Evolutionary conservation across 2,888 invertebrate species (phyloP).

Genomic region (Sinopyrophorus schimmeli): DNA sequence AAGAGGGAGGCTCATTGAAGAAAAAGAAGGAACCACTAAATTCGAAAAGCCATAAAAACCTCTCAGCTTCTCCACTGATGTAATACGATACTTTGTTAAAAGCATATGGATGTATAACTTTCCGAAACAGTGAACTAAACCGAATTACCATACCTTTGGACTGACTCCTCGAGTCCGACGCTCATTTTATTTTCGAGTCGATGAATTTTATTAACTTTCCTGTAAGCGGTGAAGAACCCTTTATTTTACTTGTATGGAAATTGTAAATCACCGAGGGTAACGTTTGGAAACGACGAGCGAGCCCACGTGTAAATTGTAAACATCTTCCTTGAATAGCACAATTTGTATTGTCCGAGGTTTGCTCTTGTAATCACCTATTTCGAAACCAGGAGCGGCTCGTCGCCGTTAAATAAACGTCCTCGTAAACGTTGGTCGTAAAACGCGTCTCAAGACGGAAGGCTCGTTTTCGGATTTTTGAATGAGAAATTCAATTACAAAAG

Average conservation of each 20-base stretch:
- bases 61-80: conserved; percentile 14
- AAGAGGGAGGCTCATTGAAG: no score
- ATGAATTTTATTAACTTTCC: no score
- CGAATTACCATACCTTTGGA: conserved; percentile 5
- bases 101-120: conserved; percentile 26
- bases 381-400: conserved; percentile 21
- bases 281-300: conserved; percentile 28
- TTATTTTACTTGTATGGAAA: no score
- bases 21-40: conserved; percentile 21
- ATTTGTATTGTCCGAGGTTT: conserved; percentile 39
- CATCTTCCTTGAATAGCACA: conserved; percentile 37
- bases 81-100: conserved; percentile 30
- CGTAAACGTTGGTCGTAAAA: no score
- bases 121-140: conserved; percentile 20
- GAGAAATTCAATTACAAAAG: no score
- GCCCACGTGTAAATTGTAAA: conserved; percentile 39
- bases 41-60: conserved; percentile 20
- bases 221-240: no score
- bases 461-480: no score
- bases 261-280: conserved; percentile 33
- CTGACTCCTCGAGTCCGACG: no score
- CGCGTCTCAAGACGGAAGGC: no score
- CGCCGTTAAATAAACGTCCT: neutral
- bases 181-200: no score
- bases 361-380: conserved; percentile 20